Evolutionary conservation across 2,113 vertebrate species (phyloP).

Genomic region (Odobenus rosmarus): DNA sequence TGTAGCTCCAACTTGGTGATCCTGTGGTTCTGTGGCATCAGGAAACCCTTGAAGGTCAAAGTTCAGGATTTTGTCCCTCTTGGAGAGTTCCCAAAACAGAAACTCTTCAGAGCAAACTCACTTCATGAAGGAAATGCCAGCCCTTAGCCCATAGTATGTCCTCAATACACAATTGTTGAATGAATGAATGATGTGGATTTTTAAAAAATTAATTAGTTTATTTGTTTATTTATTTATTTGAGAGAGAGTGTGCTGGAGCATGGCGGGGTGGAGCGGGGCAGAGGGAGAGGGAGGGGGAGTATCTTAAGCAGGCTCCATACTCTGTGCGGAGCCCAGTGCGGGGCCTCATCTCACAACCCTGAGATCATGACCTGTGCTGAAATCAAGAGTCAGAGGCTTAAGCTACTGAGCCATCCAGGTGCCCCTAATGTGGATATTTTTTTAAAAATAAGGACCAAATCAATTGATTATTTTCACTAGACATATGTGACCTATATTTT

Average conservation of each 20-base stretch:
- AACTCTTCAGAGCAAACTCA: not conserved
- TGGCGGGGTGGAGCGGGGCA: not conserved
- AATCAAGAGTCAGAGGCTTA: not conserved
- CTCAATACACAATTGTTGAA: not conserved
- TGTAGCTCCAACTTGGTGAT: not conserved
- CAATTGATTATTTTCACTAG: not conserved
- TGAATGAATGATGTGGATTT: not conserved
- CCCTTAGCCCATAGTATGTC: not conserved
- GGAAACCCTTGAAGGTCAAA: not conserved
- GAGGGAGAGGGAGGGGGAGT: not conserved
- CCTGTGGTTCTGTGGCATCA: not conserved
- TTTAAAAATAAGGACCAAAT: not conserved
- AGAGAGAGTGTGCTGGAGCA: not conserved
- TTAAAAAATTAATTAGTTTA: not conserved
- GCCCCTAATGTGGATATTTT: not conserved
- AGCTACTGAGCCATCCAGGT: not conserved
- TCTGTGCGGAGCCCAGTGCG: not conserved
- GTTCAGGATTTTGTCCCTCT: not conserved
- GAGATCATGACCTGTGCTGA: not conserved
- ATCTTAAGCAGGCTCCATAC: not conserved
- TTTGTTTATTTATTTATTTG: not conserved
- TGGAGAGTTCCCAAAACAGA: not conserved
- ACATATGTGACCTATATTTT: slow-evolving; percentile 2
- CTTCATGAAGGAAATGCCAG: not conserved
- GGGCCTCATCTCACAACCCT: not conserved